Conservation (phyloP, 2,113 vertebrate genomes). For the Taurulus bubalis region DNA sequence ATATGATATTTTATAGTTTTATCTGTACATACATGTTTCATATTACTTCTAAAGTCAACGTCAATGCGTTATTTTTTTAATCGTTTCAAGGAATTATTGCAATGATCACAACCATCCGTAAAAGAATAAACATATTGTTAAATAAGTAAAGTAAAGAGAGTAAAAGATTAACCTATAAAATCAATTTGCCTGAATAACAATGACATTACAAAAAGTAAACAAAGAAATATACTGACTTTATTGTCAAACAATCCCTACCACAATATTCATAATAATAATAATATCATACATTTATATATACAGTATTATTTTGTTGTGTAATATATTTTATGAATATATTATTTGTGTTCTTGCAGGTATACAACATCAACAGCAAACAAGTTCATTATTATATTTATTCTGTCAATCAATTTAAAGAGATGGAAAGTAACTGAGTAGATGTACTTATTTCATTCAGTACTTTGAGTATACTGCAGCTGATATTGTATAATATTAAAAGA, state of each 20-base stretch:
- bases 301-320: background rate
- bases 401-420: background rate
- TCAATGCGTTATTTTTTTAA: background rate
- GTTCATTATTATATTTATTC: background rate
- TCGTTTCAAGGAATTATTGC: background rate
- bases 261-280: too few relatives aligned
- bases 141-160: background rate
- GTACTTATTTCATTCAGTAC: background rate
- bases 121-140: background rate
- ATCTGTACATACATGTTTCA: background rate
- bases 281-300: background rate
- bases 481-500: background rate
- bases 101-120: background rate
- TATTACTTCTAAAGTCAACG: background rate
- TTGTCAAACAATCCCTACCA: background rate
- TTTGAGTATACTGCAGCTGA: background rate
- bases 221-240: too few relatives aligned
- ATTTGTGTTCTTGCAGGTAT: background rate
- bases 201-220: background rate
- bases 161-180: background rate
- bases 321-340: background rate
- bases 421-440: too few relatives aligned
- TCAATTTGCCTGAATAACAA: background rate
- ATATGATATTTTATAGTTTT: too few relatives aligned
- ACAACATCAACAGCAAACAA: background rate